Conservation (phyloP, 2,113 vertebrate species). For the Gadus chalcogrammus region DNA sequence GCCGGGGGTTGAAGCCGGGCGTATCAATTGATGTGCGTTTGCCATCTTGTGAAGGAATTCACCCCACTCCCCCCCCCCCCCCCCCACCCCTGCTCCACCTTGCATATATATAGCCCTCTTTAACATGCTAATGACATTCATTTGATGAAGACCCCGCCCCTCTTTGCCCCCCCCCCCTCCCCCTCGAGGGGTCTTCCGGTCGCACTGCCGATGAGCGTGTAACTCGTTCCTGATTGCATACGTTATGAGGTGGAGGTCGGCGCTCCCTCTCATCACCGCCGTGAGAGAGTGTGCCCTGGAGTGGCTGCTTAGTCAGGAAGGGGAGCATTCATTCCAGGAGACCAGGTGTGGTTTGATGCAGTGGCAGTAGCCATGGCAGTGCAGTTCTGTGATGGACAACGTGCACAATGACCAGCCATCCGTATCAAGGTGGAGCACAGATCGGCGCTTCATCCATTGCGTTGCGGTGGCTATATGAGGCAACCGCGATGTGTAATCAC, state of each 20-base stretch:
- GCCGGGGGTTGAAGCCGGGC: no score
- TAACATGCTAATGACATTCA: conserved; percentile 19
- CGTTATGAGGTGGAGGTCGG: conserved; percentile 29
- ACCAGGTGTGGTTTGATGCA: conserved; percentile 29
- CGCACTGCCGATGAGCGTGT: background rate
- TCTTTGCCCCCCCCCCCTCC: background rate
- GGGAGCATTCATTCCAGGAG: conserved; percentile 28
- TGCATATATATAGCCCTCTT: background rate
- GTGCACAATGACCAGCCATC: conserved; percentile 41
- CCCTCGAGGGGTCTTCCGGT: background rate
- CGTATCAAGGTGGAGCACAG: conserved; percentile 19
- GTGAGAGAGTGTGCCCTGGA: conserved; percentile 13
- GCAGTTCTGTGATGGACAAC: conserved; percentile 16
- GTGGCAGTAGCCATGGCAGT: conserved; percentile 16
- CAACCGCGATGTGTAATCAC: background rate
- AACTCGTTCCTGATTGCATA: conserved; percentile 30
- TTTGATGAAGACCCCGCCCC: background rate
- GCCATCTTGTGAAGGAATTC: conserved; percentile 1
- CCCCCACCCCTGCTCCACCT: background rate
- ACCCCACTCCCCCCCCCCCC: conserved; percentile 9
- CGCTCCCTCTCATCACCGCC: conserved; percentile 22
- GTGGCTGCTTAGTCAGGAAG: conserved; percentile 26
- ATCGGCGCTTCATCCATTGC: conserved; percentile 9
- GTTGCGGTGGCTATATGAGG: conserved; percentile 1
- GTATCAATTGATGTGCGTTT: background rate